Evolutionary conservation across 2,113 vertebrate species (phyloP).

Genomic region (Sarotherodon lohbergeri): DNA sequence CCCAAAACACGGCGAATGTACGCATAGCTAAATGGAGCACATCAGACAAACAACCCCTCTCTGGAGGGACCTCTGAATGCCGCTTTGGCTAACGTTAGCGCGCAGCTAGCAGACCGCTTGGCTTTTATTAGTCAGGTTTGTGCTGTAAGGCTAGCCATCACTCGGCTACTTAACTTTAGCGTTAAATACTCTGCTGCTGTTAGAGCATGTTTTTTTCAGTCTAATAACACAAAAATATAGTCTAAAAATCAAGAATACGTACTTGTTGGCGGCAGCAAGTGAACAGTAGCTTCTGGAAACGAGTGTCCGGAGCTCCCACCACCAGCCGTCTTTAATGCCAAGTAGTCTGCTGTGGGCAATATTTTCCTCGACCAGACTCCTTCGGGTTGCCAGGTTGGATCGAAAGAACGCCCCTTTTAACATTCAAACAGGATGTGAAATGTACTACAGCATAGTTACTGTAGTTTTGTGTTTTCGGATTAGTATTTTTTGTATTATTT

Average conservation of each 20-base stretch:
- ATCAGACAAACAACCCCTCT: neutral
- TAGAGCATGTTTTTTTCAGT: neutral
- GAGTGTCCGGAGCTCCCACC: neutral
- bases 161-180: neutral
- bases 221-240: neutral
- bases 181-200: neutral
- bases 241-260: neutral
- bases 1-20: neutral
- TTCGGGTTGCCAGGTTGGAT: conserved; percentile 49
- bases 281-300: conserved; percentile 15
- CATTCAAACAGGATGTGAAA: neutral
- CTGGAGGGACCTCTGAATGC: neutral
- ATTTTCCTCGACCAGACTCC: conserved; percentile 30
- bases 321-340: conserved; percentile 33
- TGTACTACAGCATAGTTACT: neutral
- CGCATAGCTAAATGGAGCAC: neutral
- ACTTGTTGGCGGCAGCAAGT: conserved; percentile 14
- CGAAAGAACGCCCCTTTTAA: neutral
- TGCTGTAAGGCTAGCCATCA: neutral
- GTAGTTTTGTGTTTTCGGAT: neutral
- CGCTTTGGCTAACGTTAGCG: neutral
- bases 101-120: conserved; percentile 11
- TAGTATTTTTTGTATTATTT: neutral
- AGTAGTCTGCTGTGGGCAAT: conserved; percentile 39
- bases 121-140: conserved; percentile 8